Evolutionary conservation across 1,140 invertebrate species (phyloP), one percentile per base, ranked within the genome.

Genomic region (Psilanteris sp.): DNA sequence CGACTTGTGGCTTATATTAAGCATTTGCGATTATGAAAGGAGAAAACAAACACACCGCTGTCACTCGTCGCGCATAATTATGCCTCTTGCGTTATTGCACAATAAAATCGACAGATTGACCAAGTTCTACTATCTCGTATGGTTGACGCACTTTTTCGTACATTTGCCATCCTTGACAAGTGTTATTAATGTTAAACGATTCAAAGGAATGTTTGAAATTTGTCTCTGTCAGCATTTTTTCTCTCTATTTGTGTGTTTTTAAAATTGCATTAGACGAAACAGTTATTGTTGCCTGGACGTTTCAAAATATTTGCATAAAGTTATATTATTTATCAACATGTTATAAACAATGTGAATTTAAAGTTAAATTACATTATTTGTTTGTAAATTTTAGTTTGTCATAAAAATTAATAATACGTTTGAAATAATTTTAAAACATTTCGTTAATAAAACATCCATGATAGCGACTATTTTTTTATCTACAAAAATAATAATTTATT

Each of bases 61-160:
- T 3, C n/a, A 59, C 43, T 32, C 34, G 36, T 37, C n/a, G 20
- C 29, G 39, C 55, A 62, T 75, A 67, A 75, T 66, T 75, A 67
- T 64, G 68, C 24, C 27, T 15, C 55, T 22, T 9, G 50, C 24
- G 20, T 39, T 43, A 31, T 75, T 68, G 48, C 62, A 41, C 39
- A 75, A 75, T 48, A 26, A 34, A 48, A 44, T 36, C 32, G 31
- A 24, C 50, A 52, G 16, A 73, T 57, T 59, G 54, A 41, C 41
- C 50, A 44, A 57, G 57, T 50, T 14, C 29, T 7, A 41, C 41
- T 26, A 48, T 32, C 54, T 43, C 29, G 26, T 59, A 41, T 62
- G 66, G 61, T 71, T 44, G 46, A 54, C 55, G 41, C 43, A 32
- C n/a, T 64, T 57, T 57, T 57, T 62, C 39, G 67, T 43, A 16